Evolutionary conservation across 2,888 invertebrate genomes (phyloP), one percentile per base, ranked within the genome.

Genomic region (Sicus ferrugineus): DNA sequence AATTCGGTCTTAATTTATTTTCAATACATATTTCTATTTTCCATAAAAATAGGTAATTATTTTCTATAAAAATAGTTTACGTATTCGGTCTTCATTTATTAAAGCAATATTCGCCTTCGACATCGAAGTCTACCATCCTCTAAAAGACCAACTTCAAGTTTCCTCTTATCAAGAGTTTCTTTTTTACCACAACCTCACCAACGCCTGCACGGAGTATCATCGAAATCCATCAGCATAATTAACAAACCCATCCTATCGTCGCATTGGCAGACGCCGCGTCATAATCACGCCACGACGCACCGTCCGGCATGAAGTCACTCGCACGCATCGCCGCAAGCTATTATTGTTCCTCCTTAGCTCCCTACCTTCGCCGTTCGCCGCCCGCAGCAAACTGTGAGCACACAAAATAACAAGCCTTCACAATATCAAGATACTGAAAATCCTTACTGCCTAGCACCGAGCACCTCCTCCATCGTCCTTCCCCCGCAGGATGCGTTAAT

Each of bases 301-400:
- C 69, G 70, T 71, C 70, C 71, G 61, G 69, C 73, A 70, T 69
- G 70, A 74, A 69, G 69, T 70, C 67, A 69, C 71, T 71, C 71
- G 34, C 68, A 70, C 38, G 48, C 56, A 28, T 42, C 30, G 23
- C 31, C 52, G 52, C 21, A 58, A 11, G 16, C 38, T 28, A 28
- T 62, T 26, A 46, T 62, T 46, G 16, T 38, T 21, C 11, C 46
- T 19, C 31, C 30, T 48, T 31, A 64, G 46, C 50, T 52, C 50
- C 64, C 48, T 50, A 52, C 48, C 63, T 48, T 63, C 48, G 48
- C 46, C 19, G 19, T 0, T 19, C 23, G 56, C 28, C 23, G 56
- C 14, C 56, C 2, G 21, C 21, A 14, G 16, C 52, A 2, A n/a
- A n/a, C n/a, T n/a, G n/a, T n/a, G 11, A 16, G 28, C 58, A 11